Evolutionary conservation across 2,888 invertebrate species (phyloP).

Genomic region (Pantelozetes paolii): DNA sequence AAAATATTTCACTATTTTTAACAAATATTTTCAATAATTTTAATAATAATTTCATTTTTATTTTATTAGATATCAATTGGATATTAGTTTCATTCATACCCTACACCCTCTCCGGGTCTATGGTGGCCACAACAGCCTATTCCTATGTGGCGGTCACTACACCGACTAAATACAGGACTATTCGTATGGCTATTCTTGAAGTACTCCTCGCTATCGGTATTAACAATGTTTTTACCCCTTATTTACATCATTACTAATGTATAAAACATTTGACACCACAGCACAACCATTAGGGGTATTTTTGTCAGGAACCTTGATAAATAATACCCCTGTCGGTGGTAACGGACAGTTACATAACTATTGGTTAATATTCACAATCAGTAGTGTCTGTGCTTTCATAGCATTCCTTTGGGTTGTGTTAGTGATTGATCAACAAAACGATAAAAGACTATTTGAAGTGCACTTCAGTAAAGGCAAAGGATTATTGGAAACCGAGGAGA

Average conservation of each 20-base stretch:
- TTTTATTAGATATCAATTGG: not conserved
- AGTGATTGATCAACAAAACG: conserved; percentile 4
- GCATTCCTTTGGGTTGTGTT: conserved; percentile 11
- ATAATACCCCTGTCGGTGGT: not conserved
- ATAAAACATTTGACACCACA: not conserved
- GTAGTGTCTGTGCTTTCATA: not conserved
- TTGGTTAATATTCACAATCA: not conserved
- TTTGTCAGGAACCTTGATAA: not conserved
- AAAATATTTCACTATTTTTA: not conserved
- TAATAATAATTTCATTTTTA: not conserved
- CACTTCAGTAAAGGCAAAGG: not conserved
- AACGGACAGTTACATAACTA: conserved; percentile 24
- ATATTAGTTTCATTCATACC: conserved; percentile 22
- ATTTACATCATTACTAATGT: not conserved
- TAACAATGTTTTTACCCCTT: too few relatives aligned
- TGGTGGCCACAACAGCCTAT: not conserved
- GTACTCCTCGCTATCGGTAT: conserved; percentile 4
- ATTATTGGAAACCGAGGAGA: not conserved
- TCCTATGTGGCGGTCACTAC: conserved; percentile 15
- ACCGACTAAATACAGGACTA: not conserved
- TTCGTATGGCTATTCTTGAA: not conserved
- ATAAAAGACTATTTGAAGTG: not conserved
- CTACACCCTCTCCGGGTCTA: conserved; percentile 5
- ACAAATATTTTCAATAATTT: not conserved
- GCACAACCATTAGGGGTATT: conserved; percentile 1